Evolutionary conservation across 2,797 vertebrate species (phyloP).

Genomic region (Pteronotus mesoamericanus): DNA sequence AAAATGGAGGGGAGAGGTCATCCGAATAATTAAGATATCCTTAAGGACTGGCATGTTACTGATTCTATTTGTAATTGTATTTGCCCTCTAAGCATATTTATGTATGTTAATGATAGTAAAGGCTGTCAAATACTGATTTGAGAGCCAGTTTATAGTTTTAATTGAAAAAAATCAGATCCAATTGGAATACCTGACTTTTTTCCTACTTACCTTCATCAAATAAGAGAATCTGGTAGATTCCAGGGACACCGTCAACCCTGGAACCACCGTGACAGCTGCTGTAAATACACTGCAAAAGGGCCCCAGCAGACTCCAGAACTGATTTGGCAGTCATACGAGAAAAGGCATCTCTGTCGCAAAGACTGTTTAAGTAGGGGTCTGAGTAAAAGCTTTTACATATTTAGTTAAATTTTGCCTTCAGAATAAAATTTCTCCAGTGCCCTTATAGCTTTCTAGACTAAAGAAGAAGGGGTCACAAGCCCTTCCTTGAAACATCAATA

Average conservation of each 20-base stretch:
- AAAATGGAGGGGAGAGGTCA: conserved; percentile 69
- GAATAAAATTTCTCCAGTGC: conserved; percentile 31
- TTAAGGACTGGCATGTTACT: conserved; percentile 62
- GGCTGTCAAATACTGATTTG: conserved; percentile 38
- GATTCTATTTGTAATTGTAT: conserved; percentile 54
- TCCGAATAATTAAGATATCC: conserved; percentile 60
- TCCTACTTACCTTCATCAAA: conserved; percentile 60
- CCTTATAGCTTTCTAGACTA: conserved; percentile 39
- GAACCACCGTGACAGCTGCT: conserved; percentile 52
- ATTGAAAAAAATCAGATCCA: conserved; percentile 46
- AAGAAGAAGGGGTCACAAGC: conserved; percentile 2
- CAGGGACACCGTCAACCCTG: conserved; percentile 65
- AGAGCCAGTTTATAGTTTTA: conserved; percentile 61
- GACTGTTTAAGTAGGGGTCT: conserved; percentile 36
- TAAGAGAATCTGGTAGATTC: conserved; percentile 59
- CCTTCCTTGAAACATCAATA: conserved; percentile 31
- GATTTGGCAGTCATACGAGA: conserved; percentile 41
- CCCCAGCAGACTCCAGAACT: conserved; percentile 33
- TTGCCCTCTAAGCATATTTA: conserved; percentile 70
- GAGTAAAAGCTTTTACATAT: conserved; percentile 26
- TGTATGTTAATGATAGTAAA: conserved; percentile 68
- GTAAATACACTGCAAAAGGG: conserved; percentile 54
- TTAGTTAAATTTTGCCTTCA: conserved; percentile 32
- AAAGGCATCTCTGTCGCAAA: conserved; percentile 52
- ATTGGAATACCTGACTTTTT: conserved; percentile 35